phyloP scores from a whole-genome alignment of 2,888 invertebrate genomes.

The Caenorhabditis sinica region DNA sequence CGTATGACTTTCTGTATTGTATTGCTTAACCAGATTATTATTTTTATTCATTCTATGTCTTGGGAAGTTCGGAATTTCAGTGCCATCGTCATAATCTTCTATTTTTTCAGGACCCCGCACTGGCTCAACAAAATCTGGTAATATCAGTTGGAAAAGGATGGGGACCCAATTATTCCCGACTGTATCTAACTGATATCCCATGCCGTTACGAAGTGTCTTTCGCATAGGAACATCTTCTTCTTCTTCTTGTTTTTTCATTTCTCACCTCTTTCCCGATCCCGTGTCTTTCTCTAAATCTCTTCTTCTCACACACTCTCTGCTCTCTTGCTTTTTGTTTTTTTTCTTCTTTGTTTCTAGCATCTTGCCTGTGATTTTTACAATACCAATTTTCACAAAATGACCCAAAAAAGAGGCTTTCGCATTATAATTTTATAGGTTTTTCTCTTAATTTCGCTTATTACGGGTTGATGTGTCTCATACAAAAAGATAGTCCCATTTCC shows the following conservation, averaged over 20 bases:
- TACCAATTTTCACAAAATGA: slow-evolving; percentile 9
- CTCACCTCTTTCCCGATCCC: slow-evolving; percentile 10
- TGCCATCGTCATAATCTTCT: background rate
- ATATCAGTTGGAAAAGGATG: slow-evolving; percentile 81
- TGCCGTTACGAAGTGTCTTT: slow-evolving; percentile 82
- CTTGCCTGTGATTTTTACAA: slow-evolving; percentile 46
- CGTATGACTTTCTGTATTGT: too few relatives aligned
- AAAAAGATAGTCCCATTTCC: slow-evolving; percentile 21
- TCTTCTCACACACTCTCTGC: slow-evolving; percentile 23
- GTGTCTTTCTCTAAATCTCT: slow-evolving; percentile 44
- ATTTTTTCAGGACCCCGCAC: slow-evolving; percentile 67
- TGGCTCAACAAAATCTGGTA: slow-evolving; percentile 66
- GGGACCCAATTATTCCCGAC: slow-evolving; percentile 81
- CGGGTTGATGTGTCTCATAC: slow-evolving; percentile 30
- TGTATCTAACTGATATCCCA: slow-evolving; percentile 80
- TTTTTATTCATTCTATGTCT: too few relatives aligned
- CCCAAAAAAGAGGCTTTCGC: slow-evolving; percentile 25
- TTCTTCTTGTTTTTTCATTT: background rate
- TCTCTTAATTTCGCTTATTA: slow-evolving; percentile 56
- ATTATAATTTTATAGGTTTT: slow-evolving; percentile 59
- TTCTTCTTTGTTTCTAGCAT: slow-evolving; percentile 29
- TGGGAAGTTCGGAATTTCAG: too few relatives aligned
- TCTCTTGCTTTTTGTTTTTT: slow-evolving; percentile 21
- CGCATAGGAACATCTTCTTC: slow-evolving; percentile 57
- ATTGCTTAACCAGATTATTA: too few relatives aligned